phyloP scores from a whole-genome alignment of 2,113 vertebrate genomes.

The Triplophysa dalaica region DNA sequence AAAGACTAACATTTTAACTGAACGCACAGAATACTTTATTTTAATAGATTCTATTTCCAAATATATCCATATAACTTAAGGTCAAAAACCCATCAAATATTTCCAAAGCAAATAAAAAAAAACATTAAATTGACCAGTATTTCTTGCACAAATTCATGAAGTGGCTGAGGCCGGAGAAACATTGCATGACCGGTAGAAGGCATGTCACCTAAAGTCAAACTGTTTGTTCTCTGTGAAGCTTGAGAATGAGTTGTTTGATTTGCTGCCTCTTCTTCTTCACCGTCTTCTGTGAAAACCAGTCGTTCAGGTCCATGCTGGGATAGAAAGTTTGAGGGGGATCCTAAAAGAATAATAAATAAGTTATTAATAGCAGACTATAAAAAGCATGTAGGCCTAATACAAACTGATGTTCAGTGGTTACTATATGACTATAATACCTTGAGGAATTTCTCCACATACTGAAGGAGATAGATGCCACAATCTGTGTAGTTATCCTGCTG shows the following conservation, averaged over 20 bases:
- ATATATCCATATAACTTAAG: background rate
- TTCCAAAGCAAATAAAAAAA: constrained; percentile 4
- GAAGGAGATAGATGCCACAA: constrained; percentile 84
- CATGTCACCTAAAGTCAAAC: constrained; percentile 67
- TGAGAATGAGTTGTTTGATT: constrained; percentile 81
- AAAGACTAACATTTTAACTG: background rate
- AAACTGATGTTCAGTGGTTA: background rate
- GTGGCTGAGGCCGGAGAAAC: background rate
- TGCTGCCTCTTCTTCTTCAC: constrained; percentile 84
- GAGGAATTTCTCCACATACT: constrained; percentile 90
- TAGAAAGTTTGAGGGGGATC: constrained; percentile 82
- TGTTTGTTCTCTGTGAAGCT: constrained; percentile 78
- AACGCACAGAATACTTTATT: background rate
- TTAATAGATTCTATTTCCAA: background rate
- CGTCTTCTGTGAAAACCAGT: constrained; percentile 84
- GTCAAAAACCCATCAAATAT: background rate
- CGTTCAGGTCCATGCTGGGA: constrained; percentile 80
- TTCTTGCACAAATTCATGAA: background rate
- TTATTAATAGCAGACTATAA: background rate
- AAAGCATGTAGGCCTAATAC: background rate
- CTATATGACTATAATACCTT: constrained; percentile 67
- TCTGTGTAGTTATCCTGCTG: constrained; percentile 89
- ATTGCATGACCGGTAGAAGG: background rate
- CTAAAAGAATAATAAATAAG: constrained; percentile 53
- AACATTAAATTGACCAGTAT: background rate